phyloP scores from a whole-genome alignment of 2,797 vertebrate species.

The Hydrolagus colliei region DNA sequence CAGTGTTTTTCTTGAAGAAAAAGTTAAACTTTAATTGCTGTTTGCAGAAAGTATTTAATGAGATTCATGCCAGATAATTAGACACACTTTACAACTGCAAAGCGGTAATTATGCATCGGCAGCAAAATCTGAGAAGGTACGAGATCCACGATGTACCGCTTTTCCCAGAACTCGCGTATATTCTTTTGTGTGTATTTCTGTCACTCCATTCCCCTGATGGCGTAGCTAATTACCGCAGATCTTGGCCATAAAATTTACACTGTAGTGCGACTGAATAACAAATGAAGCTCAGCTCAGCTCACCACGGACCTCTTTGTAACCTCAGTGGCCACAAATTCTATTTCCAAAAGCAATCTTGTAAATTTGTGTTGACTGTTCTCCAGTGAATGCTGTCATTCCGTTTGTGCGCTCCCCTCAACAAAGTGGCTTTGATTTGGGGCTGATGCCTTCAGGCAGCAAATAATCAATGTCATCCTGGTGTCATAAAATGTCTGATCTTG shows the following conservation, averaged over 20 bases:
- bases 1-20: background rate
- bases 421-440: conserved; percentile 23
- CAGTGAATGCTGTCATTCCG: conserved; percentile 9
- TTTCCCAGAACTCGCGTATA: background rate
- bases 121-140: background rate
- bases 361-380: conserved; percentile 19
- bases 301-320: background rate
- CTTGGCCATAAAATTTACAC: conserved; percentile 5
- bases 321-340: conserved; percentile 15
- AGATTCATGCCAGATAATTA: background rate
- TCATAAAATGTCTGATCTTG: conserved; percentile 25
- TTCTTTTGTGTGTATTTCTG: background rate
- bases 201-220: background rate
- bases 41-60: background rate
- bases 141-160: background rate
- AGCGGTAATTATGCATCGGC: background rate
- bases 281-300: background rate
- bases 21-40: background rate
- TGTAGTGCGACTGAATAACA: conserved; percentile 12
- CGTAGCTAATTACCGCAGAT: conserved; percentile 7
- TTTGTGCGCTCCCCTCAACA: conserved; percentile 6
- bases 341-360: conserved; percentile 21
- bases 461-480: conserved; percentile 25
- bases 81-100: background rate
- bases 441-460: conserved; percentile 11